Percentiles rank a stretch among this genome's conserved stretches.
These are phyloP conservation scores for Halichoerus grypus DNA, from an alignment of 2,113 vertebrate species.

Conservation along the genomic window DNA sequence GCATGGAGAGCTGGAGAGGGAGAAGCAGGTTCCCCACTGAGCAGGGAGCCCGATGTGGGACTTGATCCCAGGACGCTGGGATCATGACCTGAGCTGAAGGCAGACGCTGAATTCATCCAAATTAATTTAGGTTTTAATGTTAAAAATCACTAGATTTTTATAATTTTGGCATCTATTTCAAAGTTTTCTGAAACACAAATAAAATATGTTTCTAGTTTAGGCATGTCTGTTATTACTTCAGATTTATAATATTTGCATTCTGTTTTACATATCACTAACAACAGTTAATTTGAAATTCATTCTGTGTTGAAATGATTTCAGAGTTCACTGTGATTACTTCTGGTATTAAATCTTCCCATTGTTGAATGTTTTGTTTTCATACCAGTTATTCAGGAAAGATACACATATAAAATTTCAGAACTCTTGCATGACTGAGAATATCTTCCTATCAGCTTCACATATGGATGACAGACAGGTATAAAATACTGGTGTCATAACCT, in stretches of 20 bases:
- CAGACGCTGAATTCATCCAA: not conserved
- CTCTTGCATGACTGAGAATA: not conserved
- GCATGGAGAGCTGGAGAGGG: too few relatives aligned
- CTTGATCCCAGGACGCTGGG: too few relatives aligned
- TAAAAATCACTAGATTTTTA: not conserved
- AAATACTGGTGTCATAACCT: not conserved
- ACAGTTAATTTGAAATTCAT: not conserved
- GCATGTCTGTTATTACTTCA: not conserved
- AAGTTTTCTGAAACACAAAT: slow-evolving; percentile 3
- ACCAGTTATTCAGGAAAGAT: not conserved
- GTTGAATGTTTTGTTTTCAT: not conserved
- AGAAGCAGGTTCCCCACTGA: too few relatives aligned
- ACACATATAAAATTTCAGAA: not conserved
- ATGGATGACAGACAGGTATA: not conserved
- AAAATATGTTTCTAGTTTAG: not conserved
- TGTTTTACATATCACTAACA: not conserved
- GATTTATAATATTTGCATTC: not conserved
- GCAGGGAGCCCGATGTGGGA: too few relatives aligned
- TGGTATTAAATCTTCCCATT: not conserved
- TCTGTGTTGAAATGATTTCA: slow-evolving; percentile 12
- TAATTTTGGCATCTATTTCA: not conserved
- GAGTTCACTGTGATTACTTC: not conserved
- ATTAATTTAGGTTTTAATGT: not conserved
- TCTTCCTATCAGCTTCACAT: not conserved
- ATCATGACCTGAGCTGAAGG: too few relatives aligned